A percentile compares a stretch with the other conserved stretches of the same genome.
Conservation (phyloP, 2,888 invertebrate species). For the Calephelis perditalis region DNA sequence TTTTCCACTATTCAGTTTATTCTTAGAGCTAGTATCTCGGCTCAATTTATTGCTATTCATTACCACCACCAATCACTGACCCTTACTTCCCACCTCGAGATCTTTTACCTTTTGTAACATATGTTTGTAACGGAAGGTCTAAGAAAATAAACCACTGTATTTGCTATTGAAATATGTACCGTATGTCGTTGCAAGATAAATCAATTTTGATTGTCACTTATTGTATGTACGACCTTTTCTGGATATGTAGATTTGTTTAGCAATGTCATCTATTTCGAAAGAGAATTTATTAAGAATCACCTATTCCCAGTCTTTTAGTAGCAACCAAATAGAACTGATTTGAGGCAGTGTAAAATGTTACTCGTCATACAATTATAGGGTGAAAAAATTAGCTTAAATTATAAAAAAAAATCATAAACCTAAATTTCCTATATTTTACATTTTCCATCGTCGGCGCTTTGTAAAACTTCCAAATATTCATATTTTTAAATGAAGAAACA, state of each 20-base stretch:
- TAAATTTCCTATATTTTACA: too few species aligned
- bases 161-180: not conserved
- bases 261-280: conserved; percentile 28
- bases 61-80: conserved; percentile 39
- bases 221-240: conserved; percentile 4
- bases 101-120: conserved; percentile 58
- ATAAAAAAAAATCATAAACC: too few species aligned
- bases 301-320: too few species aligned
- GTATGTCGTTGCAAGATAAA: not conserved
- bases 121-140: conserved; percentile 48
- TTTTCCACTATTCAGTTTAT: not conserved
- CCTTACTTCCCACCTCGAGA: conserved; percentile 23
- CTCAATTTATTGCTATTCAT: conserved; percentile 49
- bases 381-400: too few species aligned
- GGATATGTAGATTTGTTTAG: conserved; percentile 20
- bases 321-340: too few species aligned
- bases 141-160: not conserved
- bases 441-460: too few species aligned
- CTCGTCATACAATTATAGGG: too few species aligned
- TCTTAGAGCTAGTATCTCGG: not conserved
- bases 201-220: not conserved
- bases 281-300: conserved; percentile 3
- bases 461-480: too few species aligned
- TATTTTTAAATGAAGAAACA: too few species aligned
- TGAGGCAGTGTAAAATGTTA: too few species aligned